phyloP scores from a whole-genome alignment of 1,140 invertebrate species.

The Apis cerana region DNA sequence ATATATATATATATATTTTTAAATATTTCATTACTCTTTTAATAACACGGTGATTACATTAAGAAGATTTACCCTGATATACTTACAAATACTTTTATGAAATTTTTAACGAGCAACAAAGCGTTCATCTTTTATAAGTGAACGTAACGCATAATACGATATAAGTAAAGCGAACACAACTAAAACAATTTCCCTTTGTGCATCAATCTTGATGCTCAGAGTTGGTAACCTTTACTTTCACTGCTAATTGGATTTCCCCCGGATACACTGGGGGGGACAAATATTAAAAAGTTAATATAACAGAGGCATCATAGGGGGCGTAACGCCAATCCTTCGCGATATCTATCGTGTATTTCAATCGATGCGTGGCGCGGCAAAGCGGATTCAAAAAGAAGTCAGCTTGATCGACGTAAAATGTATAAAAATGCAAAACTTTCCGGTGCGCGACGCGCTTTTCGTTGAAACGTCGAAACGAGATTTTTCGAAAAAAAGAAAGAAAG shows the following conservation, averaged over 20 bases:
- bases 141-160: not conserved
- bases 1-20: not conserved
- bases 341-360: conserved; percentile 41
- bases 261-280: not conserved
- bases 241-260: not conserved
- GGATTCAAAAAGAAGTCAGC: conserved; percentile 50
- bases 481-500: not conserved
- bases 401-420: conserved; percentile 46
- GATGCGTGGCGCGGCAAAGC: conserved; percentile 37
- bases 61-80: not conserved
- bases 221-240: not conserved
- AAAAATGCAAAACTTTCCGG: conserved; percentile 54
- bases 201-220: not conserved
- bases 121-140: not conserved
- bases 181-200: not conserved
- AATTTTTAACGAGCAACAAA: not conserved
- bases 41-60: not conserved
- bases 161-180: no score
- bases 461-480: conserved; percentile 23
- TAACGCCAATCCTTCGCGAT: conserved; percentile 41
- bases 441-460: not conserved
- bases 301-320: conserved; percentile 11
- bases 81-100: not conserved
- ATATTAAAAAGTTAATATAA: conserved; percentile 21
- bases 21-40: not conserved